Evolutionary conservation across 2,888 invertebrate species (phyloP).

Genomic region (Cordilura impudica): DNA sequence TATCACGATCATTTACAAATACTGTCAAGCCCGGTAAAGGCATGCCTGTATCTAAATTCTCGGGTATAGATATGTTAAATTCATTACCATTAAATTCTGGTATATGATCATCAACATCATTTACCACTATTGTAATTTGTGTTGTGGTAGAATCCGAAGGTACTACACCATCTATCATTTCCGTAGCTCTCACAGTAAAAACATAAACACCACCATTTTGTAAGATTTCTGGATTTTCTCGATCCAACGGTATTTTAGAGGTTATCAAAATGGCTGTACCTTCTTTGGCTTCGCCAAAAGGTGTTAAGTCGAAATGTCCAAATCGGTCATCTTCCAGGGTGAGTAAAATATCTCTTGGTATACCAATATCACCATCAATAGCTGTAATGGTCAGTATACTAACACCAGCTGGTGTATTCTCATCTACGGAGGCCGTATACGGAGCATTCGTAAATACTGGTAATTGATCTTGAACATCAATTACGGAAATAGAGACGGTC

Average conservation of each 20-base stretch:
- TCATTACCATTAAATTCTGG: conserved; percentile 84
- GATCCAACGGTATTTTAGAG: conserved; percentile 83
- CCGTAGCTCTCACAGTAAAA: conserved; percentile 86
- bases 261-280: conserved; percentile 82
- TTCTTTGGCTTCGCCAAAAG: conserved; percentile 78
- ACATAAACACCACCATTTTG: conserved; percentile 89
- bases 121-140: conserved; percentile 86
- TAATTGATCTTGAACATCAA: conserved; percentile 90
- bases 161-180: conserved; percentile 85
- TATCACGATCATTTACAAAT: conserved; percentile 85
- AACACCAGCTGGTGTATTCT: conserved; percentile 84
- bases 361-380: conserved; percentile 89
- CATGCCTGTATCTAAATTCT: conserved; percentile 85
- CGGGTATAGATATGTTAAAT: conserved; percentile 85
- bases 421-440: conserved; percentile 86
- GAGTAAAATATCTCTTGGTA: conserved; percentile 83
- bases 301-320: conserved; percentile 83
- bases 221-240: conserved; percentile 85
- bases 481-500: conserved; percentile 85
- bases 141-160: conserved; percentile 84
- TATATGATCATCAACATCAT: conserved; percentile 87
- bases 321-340: conserved; percentile 84
- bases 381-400: conserved; percentile 86
- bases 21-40: conserved; percentile 86
- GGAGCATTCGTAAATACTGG: conserved; percentile 90